Evolutionary conservation across 2,797 vertebrate species (phyloP), one percentile per base, ranked within the genome.

Genomic region (Naso thynnoides): DNA sequence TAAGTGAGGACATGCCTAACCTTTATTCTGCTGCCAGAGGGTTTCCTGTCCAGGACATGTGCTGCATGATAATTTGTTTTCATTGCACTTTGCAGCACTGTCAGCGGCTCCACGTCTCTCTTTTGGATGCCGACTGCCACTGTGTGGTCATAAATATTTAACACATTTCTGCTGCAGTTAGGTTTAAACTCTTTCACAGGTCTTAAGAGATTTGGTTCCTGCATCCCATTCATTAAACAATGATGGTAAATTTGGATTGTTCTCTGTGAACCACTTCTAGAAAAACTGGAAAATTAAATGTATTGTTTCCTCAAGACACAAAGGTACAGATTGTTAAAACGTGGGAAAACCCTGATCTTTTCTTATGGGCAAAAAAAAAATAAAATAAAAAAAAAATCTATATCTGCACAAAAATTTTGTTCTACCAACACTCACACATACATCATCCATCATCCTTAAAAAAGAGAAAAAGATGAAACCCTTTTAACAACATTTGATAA

Each of bases 91-190:
- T 88, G 85, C 83, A 70, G 81, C 79, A 78, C 33, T 59, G 75
- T 75, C 68, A 53, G 7, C 76, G 0, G 2, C 56, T 64, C 45
- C 45, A 54, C 52, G 2, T 41, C 33, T 38, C 54, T 86, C 75
- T 63, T 55, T 11, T 84, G 86, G 81, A 89, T 75, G 45, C 63
- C 77, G 81, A 86, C 89, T 91, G 92, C 89, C 90, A 75, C 90
- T 82, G 59, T 89, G 90, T 92, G 92, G 91, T 82, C 79, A 76
- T 74, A 84, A 74, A 84, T 89, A 85, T 85, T 89, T 83, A 87
- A 85, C 69, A 86, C 73, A 11, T 5, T 44, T 77, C 45, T 70
- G 31, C 77, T 67, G 80, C 81, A 88, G 67, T 75, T 45, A 3
- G 10, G 21, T 52, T 70, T 15, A 44, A 70, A 62, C n/a, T 64